Percentiles rank a stretch among this genome's conserved stretches.
phyloP scores from a whole-genome alignment of 1,140 invertebrate genomes.

The Magallana angulata region DNA sequence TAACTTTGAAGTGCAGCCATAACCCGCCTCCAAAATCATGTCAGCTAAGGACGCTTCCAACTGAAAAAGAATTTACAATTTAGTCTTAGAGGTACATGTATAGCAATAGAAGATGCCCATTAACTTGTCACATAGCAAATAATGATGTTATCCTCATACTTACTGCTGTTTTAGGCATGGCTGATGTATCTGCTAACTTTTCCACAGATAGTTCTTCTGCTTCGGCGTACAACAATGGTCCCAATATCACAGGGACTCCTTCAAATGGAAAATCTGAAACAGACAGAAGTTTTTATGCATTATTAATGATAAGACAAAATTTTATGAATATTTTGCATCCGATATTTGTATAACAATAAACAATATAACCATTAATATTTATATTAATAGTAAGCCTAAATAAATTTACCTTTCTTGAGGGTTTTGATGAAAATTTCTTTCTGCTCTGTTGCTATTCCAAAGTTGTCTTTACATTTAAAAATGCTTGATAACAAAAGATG shows the following conservation, averaged over 20 bases:
- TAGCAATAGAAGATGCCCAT: neutral
- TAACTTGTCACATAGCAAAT: neutral
- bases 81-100: neutral
- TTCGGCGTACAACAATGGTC: conserved; percentile 90
- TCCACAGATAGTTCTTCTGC: conserved; percentile 87
- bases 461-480: conserved; percentile 81
- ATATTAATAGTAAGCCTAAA: neutral
- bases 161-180: conserved; percentile 85
- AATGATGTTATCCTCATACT: conserved; percentile 59
- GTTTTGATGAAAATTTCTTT: conserved; percentile 90
- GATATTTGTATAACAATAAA: neutral
- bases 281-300: conserved; percentile 43
- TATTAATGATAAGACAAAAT: neutral
- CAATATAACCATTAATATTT: neutral
- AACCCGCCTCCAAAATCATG: conserved; percentile 93
- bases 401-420: conserved; percentile 83
- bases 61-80: conserved; percentile 62
- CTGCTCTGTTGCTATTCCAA: conserved; percentile 83
- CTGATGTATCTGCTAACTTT: conserved; percentile 80
- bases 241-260: conserved; percentile 91
- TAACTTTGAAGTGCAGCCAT: conserved; percentile 89
- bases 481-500: conserved; percentile 88
- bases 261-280: conserved; percentile 90
- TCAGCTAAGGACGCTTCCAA: conserved; percentile 82
- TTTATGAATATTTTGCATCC: neutral